A percentile compares a stretch with the other conserved stretches of the same genome.
Evolutionary conservation across 1,140 invertebrate genomes (phyloP).

Genomic region (Leptestheria dahalacensis): DNA sequence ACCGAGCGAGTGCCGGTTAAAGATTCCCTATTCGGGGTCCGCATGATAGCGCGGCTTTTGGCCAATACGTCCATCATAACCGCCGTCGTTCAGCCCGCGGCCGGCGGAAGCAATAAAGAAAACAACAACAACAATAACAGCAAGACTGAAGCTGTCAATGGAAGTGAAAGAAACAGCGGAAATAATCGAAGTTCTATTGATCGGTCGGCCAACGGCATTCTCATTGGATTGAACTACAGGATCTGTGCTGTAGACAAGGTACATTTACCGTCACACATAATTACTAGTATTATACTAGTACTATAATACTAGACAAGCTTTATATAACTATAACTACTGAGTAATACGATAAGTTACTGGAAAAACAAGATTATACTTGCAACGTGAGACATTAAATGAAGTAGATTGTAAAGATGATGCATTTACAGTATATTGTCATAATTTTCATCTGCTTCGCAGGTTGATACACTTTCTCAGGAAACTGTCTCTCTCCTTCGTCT

Average conservation of each 20-base stretch:
- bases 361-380: no score
- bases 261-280: no score
- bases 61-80: constrained; percentile 76
- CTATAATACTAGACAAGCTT: no score
- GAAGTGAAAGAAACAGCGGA: not conserved
- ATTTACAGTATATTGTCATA: no score
- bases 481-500: constrained; percentile 54
- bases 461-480: constrained; percentile 56
- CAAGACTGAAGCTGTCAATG: no score
- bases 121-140: constrained; percentile 1
- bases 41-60: constrained; percentile 52
- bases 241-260: constrained; percentile 17
- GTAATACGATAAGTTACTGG: no score
- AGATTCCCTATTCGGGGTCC: constrained; percentile 43
- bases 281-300: no score
- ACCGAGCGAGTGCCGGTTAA: constrained; percentile 57
- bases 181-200: constrained; percentile 48
- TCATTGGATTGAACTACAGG: constrained; percentile 62
- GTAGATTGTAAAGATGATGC: no score
- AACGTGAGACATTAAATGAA: no score
- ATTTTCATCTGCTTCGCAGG: constrained; percentile 29
- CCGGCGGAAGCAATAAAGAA: not conserved
- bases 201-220: constrained; percentile 61
- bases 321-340: no score
- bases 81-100: constrained; percentile 39